phyloP scores from a whole-genome alignment of 1,140 invertebrate species.

The Oscheius sp. region DNA sequence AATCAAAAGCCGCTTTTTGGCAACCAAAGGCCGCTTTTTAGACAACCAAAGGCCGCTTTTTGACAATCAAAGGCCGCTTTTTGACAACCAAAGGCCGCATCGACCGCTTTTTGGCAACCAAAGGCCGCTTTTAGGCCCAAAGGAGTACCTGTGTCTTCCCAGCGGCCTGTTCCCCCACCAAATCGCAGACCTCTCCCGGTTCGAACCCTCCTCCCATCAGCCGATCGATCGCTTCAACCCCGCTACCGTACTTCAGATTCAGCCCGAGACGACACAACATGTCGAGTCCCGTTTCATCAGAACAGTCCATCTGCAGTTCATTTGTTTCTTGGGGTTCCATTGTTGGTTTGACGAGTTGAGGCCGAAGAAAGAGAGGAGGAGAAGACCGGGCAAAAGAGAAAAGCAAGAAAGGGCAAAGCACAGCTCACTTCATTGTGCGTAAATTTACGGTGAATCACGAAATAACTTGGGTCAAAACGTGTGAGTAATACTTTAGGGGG shows the following conservation, averaged over 20 bases:
- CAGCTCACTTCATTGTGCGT: too few species aligned
- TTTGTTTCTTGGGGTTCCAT: not conserved
- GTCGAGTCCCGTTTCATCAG: constrained; percentile 6
- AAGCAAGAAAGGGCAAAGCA: not conserved
- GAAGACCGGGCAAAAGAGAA: not conserved
- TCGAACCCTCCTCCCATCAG: not conserved
- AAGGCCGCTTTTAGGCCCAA: too few species aligned
- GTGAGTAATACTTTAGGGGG: too few species aligned
- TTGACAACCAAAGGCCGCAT: too few species aligned
- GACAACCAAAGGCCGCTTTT: too few species aligned
- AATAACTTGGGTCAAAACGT: not conserved
- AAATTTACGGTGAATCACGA: too few species aligned
- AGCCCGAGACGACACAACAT: not conserved
- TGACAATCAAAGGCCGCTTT: too few species aligned
- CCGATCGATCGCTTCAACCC: not conserved
- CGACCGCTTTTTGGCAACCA: too few species aligned
- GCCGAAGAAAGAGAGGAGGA: not conserved
- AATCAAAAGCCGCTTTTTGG: too few species aligned
- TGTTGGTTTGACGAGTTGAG: not conserved
- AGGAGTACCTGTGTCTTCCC: constrained; percentile 35
- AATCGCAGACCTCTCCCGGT: constrained; percentile 14
- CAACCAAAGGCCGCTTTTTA: too few species aligned
- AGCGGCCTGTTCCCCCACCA: constrained; percentile 13
- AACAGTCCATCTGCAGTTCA: not conserved
- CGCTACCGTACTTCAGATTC: not conserved